Evolutionary conservation across 2,888 invertebrate genomes (phyloP).

Genomic region (Phyllotreta cruciferae): DNA sequence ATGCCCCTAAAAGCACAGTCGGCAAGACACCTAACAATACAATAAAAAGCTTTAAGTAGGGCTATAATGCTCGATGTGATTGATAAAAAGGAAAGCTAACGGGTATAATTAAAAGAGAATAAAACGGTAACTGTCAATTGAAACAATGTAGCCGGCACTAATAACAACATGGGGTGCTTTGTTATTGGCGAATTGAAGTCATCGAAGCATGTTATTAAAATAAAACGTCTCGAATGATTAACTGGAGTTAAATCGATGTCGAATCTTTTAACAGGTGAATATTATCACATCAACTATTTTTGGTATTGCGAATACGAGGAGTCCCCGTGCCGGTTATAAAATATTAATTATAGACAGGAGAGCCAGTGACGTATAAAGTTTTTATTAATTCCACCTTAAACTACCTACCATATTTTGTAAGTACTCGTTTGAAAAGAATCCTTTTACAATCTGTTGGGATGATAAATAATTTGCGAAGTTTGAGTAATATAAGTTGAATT

Average conservation of each 20-base stretch:
- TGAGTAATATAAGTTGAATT: too few relatives aligned
- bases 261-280: slow-evolving; percentile 31
- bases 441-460: neutral
- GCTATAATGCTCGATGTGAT: too few relatives aligned
- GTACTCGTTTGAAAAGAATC: too few relatives aligned
- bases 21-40: too few relatives aligned
- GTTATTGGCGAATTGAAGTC: slow-evolving; percentile 29
- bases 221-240: slow-evolving; percentile 31
- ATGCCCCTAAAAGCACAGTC: too few relatives aligned
- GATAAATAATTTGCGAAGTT: neutral
- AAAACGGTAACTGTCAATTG: neutral
- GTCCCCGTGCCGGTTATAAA: neutral
- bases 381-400: neutral
- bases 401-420: too few relatives aligned
- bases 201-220: slow-evolving; percentile 31
- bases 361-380: neutral
- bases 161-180: slow-evolving; percentile 21
- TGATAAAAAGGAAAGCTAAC: too few relatives aligned
- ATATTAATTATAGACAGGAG: too few relatives aligned
- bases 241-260: slow-evolving; percentile 29
- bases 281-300: slow-evolving; percentile 33
- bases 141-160: slow-evolving; percentile 14
- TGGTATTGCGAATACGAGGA: slow-evolving; percentile 28
- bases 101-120: too few relatives aligned
- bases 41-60: too few relatives aligned